These are phyloP conservation scores for Chromoteleia sp. DNA, from an alignment of 2,888 invertebrate species.

Conservation along the genomic window DNA sequence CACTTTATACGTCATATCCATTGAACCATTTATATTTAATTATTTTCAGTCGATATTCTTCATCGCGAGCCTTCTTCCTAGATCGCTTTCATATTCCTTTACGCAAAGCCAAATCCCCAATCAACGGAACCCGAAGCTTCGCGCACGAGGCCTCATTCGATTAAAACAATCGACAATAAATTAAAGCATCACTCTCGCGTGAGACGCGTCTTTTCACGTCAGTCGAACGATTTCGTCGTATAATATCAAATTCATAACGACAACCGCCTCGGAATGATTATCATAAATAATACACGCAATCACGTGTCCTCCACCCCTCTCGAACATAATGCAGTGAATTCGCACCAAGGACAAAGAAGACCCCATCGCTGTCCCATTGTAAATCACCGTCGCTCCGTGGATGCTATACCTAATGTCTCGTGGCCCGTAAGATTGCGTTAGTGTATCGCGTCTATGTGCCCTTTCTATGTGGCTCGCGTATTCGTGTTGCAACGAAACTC, in stretches of 20 bases:
- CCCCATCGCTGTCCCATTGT: constrained; percentile 72
- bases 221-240: constrained; percentile 58
- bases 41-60: too few species aligned
- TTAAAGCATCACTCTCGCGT: constrained; percentile 26
- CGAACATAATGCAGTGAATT: constrained; percentile 72
- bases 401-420: constrained; percentile 72
- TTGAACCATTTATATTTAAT: too few species aligned
- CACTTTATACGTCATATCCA: too few species aligned
- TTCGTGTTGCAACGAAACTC: constrained; percentile 67
- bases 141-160: not conserved
- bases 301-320: constrained; percentile 71
- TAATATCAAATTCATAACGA: constrained; percentile 70
- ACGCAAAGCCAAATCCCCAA: not conserved
- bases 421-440: constrained; percentile 64
- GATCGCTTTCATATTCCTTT: too few species aligned
- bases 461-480: constrained; percentile 4
- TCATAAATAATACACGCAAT: constrained; percentile 82
- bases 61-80: too few species aligned
- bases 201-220: constrained; percentile 36
- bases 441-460: constrained; percentile 54
- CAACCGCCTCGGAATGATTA: constrained; percentile 74
- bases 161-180: constrained; percentile 26
- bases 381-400: constrained; percentile 74
- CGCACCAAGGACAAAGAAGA: constrained; percentile 79
- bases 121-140: not conserved